Conservation (phyloP, 2,888 invertebrate species). For the Trachelus stipa region DNA sequence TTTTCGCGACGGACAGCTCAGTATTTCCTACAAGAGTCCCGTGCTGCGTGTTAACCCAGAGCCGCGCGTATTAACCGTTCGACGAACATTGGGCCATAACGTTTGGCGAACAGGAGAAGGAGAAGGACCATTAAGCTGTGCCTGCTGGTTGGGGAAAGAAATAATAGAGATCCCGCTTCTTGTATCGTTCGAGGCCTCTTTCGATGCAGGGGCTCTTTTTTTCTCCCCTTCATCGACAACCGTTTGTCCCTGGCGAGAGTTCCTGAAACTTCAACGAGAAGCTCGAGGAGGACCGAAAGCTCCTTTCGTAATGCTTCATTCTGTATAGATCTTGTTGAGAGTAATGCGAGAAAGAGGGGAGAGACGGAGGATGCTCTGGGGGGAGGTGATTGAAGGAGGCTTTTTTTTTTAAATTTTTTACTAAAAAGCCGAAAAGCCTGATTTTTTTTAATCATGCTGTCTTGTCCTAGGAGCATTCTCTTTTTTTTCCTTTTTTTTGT, state of each 20-base stretch:
- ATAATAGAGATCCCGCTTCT: neutral
- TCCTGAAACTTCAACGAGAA: neutral
- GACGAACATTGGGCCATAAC: slow-evolving; percentile 34
- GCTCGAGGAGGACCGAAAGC: neutral
- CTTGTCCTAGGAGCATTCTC: slow-evolving; percentile 1
- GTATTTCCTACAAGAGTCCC: neutral
- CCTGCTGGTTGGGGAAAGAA: neutral
- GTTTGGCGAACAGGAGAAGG: neutral
- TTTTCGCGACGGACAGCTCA: slow-evolving; percentile 48
- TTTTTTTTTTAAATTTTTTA: neutral
- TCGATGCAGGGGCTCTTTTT: neutral
- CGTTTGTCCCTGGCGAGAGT: neutral
- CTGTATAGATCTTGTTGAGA: neutral
- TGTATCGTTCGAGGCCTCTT: neutral
- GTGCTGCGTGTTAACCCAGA: neutral
- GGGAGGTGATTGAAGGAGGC: neutral
- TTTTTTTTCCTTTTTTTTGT: slow-evolving; percentile 20
- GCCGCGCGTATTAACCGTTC: slow-evolving; percentile 48
- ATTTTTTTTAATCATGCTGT: neutral
- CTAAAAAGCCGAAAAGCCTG: neutral
- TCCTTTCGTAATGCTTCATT: neutral
- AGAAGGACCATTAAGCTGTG: neutral
- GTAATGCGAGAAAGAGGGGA: neutral
- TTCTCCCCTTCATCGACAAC: neutral
- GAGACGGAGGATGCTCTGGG: neutral